These are phyloP conservation scores for Agapornis canus DNA, from an alignment of 2,797 vertebrate species.

Conservation along the genomic window DNA sequence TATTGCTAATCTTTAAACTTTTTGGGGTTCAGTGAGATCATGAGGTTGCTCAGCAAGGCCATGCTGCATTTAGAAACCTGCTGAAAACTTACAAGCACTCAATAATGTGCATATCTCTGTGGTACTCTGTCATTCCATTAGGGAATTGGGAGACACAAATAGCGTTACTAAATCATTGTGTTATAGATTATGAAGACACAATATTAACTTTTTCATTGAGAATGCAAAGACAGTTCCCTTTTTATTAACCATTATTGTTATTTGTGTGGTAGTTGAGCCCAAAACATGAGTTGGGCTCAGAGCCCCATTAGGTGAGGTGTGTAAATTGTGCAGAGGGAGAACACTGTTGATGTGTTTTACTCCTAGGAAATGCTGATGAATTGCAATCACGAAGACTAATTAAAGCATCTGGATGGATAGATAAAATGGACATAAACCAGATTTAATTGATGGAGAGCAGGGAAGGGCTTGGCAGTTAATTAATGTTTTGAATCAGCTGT, in stretches of 20 bases:
- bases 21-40: conserved; percentile 30
- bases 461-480: conserved; percentile 62
- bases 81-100: conserved; percentile 50
- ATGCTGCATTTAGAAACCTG: conserved; percentile 1
- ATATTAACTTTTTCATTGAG: not conserved
- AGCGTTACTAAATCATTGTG: not conserved
- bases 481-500: conserved; percentile 64
- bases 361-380: conserved; percentile 50
- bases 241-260: not conserved
- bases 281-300: not conserved
- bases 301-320: not conserved
- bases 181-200: not conserved
- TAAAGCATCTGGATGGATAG: conserved; percentile 67
- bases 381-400: conserved; percentile 63
- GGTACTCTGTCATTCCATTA: not conserved
- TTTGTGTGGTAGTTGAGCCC: not conserved
- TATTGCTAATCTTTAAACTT: conserved; percentile 65
- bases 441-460: conserved; percentile 56
- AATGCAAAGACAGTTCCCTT: not conserved
- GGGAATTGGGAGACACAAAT: conserved; percentile 17
- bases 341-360: conserved; percentile 40
- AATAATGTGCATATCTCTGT: not conserved
- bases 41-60: conserved; percentile 30
- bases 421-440: conserved; percentile 71
- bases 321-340: not conserved